These are phyloP conservation scores for Macropus fuliginosus DNA, from an alignment of 2,797 vertebrate genomes.

Conservation along the genomic window DNA sequence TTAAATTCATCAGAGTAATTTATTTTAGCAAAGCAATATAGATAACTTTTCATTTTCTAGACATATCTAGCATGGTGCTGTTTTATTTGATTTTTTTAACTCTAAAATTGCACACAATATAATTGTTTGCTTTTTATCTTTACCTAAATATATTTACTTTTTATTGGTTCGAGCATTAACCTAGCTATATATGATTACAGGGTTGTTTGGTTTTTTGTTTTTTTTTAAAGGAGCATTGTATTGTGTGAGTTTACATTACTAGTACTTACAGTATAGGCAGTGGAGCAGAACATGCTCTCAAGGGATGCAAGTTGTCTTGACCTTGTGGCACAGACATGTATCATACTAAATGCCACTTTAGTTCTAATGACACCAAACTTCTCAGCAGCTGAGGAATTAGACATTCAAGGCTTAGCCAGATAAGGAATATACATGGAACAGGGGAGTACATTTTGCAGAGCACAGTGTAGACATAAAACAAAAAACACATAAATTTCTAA, in stretches of 20 bases:
- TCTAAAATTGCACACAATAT: not conserved
- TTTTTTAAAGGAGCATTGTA: not conserved
- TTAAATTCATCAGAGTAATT: not conserved
- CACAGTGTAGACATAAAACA: not conserved
- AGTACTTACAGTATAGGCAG: not conserved
- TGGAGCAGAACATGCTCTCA: not conserved
- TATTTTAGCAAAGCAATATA: not conserved
- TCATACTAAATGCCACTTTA: not conserved
- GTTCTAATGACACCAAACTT: not conserved
- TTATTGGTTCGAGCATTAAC: not conserved
- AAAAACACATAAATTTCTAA: not conserved
- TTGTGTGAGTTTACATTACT: not conserved
- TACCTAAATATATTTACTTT: not conserved
- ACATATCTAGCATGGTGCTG: not conserved
- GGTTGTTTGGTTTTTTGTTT: not conserved
- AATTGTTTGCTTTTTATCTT: not conserved
- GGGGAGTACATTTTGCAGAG: not conserved
- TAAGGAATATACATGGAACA: not conserved
- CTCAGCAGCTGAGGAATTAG: not conserved
- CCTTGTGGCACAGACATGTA: not conserved
- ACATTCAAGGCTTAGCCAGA: not conserved
- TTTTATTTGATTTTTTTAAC: not conserved
- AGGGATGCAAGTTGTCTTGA: not conserved
- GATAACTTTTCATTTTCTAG: not conserved
- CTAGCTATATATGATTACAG: not conserved